Percentiles rank a stretch among this genome's conserved stretches.
phyloP scores from a whole-genome alignment of 2,888 invertebrate genomes.

The Drosophila limbata region DNA sequence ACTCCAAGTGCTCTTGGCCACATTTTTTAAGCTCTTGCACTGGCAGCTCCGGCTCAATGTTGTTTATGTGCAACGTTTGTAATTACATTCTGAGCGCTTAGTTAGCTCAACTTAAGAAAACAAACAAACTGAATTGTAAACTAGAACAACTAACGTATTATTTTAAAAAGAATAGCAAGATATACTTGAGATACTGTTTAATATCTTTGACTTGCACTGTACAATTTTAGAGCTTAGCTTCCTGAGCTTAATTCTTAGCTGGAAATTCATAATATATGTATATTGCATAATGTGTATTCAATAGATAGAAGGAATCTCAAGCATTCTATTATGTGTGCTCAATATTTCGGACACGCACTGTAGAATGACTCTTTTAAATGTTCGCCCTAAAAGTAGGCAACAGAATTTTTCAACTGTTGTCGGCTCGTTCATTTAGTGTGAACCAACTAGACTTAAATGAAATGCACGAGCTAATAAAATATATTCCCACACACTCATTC shows the following conservation, averaged over 20 bases:
- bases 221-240: background rate
- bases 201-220: slow-evolving; percentile 45
- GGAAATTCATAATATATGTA: background rate
- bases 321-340: background rate
- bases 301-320: background rate
- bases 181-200: slow-evolving; percentile 1
- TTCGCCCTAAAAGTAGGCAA: slow-evolving; percentile 70
- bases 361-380: slow-evolving; percentile 27
- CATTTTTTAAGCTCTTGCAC: slow-evolving; percentile 24
- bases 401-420: slow-evolving; percentile 30
- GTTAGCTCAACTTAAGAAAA: slow-evolving; percentile 15
- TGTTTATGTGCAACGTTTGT: slow-evolving; percentile 30
- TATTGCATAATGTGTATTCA: background rate
- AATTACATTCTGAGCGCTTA: slow-evolving; percentile 27
- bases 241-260: background rate
- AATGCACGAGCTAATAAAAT: slow-evolving; percentile 65
- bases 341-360: slow-evolving; percentile 48
- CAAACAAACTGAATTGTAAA: background rate
- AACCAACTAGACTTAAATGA: slow-evolving; percentile 64
- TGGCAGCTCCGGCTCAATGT: slow-evolving; percentile 35
- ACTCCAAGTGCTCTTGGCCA: slow-evolving; percentile 12
- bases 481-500: slow-evolving; percentile 9
- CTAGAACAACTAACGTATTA: background rate
- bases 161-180: background rate
- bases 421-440: slow-evolving; percentile 8